Percentiles rank a stretch among this genome's conserved stretches.
Conservation (phyloP, 1,140 invertebrate species). For the Atta texana region DNA sequence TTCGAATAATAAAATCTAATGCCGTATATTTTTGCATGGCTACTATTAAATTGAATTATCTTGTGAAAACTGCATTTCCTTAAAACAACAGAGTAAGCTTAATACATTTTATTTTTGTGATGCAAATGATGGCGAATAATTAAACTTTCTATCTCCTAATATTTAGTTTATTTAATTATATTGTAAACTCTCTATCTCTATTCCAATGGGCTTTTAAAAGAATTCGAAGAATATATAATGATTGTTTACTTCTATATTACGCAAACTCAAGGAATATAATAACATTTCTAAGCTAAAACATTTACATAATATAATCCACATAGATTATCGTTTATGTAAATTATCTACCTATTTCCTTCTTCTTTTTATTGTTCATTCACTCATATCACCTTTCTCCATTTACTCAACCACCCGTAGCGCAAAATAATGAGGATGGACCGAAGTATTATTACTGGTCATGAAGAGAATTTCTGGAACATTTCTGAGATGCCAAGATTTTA, state of each 20-base stretch:
- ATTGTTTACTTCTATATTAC: not conserved
- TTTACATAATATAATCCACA: not conserved
- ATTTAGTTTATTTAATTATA: too few species aligned
- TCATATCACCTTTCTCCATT: not conserved
- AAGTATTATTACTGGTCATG: conserved; percentile 73
- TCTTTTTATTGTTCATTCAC: conserved; percentile 33
- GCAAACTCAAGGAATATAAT: conserved; percentile 44
- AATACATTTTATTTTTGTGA: not conserved
- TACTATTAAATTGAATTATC: not conserved
- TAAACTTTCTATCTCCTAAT: not conserved
- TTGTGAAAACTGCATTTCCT: not conserved
- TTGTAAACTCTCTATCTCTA: not conserved
- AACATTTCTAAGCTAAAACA: conserved; percentile 13
- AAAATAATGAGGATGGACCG: conserved; percentile 79
- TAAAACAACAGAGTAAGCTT: not conserved
- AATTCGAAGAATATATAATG: not conserved
- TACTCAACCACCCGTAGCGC: conserved; percentile 77
- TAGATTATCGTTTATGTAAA: conserved; percentile 56
- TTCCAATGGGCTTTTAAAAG: not conserved
- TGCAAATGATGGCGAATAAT: not conserved
- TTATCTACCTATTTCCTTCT: conserved; percentile 41
- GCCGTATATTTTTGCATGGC: not conserved
- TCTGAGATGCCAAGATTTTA: conserved; percentile 50
- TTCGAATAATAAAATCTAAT: conserved; percentile 1
- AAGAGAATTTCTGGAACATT: conserved; percentile 63